Evolutionary conservation across 1,140 invertebrate species (phyloP).

Genomic region (Caerostris darwini): DNA sequence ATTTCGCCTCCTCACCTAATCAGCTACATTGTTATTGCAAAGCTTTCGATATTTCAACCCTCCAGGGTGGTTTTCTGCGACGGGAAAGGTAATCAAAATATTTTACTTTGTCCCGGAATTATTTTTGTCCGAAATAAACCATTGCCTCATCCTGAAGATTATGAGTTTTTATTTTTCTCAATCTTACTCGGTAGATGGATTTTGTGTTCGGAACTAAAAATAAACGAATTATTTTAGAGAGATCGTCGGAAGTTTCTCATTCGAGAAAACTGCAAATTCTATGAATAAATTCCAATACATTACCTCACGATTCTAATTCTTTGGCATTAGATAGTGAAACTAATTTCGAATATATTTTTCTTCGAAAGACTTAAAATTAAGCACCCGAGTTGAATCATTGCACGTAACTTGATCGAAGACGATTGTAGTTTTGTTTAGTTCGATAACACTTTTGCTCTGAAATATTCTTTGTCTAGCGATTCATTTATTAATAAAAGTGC

Average conservation of each 20-base stretch:
- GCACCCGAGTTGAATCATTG: not conserved
- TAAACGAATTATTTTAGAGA: slow-evolving; percentile 32
- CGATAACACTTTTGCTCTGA: not conserved
- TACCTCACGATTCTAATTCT: slow-evolving; percentile 3
- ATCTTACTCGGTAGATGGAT: slow-evolving; percentile 15
- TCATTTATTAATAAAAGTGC: slow-evolving; percentile 1
- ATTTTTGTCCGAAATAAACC: slow-evolving; percentile 55
- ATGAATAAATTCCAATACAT: slow-evolving; percentile 44
- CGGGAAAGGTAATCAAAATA: slow-evolving; percentile 58
- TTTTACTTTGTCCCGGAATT: slow-evolving; percentile 55
- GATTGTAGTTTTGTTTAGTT: not conserved
- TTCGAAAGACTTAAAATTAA: slow-evolving; percentile 3
- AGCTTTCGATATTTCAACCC: slow-evolving; percentile 31
- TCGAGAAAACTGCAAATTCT: not conserved
- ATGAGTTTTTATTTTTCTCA: slow-evolving; percentile 57
- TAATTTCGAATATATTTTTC: slow-evolving; percentile 26
- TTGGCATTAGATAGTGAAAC: not conserved
- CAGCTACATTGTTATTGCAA: slow-evolving; percentile 57
- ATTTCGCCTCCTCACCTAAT: slow-evolving; percentile 38
- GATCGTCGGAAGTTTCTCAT: not conserved
- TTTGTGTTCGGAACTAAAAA: slow-evolving; percentile 21
- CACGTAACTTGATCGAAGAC: not conserved
- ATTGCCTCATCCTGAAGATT: slow-evolving; percentile 7
- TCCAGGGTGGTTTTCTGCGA: not conserved
- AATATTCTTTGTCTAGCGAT: not conserved